Evolutionary conservation across 2,888 invertebrate genomes (phyloP).

Genomic region (Oxyteleia sp.): DNA sequence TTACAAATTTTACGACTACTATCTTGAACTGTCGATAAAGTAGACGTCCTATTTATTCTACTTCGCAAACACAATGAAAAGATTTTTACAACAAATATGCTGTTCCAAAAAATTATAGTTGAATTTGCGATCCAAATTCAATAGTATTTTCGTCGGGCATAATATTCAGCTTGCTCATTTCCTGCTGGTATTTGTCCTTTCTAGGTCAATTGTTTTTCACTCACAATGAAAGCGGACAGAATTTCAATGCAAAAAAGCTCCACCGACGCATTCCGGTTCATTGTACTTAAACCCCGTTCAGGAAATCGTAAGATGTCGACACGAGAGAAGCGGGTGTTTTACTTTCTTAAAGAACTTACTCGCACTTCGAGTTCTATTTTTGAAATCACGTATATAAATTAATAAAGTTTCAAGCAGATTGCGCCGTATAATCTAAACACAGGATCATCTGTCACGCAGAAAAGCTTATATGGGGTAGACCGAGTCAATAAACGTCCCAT

Average conservation of each 20-base stretch:
- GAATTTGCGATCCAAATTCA: too few relatives aligned
- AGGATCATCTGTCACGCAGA: conserved; percentile 22
- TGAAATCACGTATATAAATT: too few relatives aligned
- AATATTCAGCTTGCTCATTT: conserved; percentile 70
- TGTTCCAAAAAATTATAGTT: too few relatives aligned
- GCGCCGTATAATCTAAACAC: not conserved
- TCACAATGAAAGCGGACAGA: conserved; percentile 73
- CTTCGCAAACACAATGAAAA: too few relatives aligned
- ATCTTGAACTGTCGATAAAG: too few relatives aligned
- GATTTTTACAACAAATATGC: too few relatives aligned
- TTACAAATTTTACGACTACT: too few relatives aligned
- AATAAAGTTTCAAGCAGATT: too few relatives aligned
- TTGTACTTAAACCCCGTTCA: conserved; percentile 73
- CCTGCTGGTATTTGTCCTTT: conserved; percentile 74
- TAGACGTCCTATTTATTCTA: too few relatives aligned
- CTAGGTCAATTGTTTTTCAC: conserved; percentile 71
- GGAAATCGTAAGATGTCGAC: conserved; percentile 13
- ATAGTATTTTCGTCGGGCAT: not conserved
- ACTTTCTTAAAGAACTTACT: too few relatives aligned
- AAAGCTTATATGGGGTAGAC: not conserved
- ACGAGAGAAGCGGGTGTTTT: too few relatives aligned
- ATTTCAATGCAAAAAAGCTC: conserved; percentile 73
- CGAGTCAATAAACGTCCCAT: conserved; percentile 8
- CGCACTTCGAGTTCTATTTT: too few relatives aligned
- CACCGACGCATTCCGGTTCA: conserved; percentile 78